Evolutionary conservation across 2,113 vertebrate genomes (phyloP).

Genomic region (Pipa parva): DNA sequence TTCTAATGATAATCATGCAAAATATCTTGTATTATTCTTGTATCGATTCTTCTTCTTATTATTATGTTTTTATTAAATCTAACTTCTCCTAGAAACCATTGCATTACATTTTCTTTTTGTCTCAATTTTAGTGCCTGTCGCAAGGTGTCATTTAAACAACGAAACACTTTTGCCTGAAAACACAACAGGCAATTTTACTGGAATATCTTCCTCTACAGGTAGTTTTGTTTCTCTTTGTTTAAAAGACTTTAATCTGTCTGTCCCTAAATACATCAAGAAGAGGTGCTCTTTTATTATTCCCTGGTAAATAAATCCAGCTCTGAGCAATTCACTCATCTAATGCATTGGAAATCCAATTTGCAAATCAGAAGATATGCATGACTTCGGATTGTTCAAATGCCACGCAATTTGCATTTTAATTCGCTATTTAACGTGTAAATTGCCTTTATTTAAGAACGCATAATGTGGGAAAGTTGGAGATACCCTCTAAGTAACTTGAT

Average conservation of each 20-base stretch:
- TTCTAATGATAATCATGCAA: too few species aligned
- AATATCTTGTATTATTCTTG: too few species aligned
- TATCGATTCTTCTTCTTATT: too few species aligned
- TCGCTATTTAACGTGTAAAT: conserved; percentile 79
- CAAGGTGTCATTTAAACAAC: too few species aligned
- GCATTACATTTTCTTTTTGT: too few species aligned
- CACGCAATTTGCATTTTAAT: conserved; percentile 84
- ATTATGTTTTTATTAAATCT: too few species aligned
- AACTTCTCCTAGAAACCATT: too few species aligned
- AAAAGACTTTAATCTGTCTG: not conserved
- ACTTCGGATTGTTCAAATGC: conserved; percentile 78
- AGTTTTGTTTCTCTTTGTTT: too few species aligned
- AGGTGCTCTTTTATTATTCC: conserved; percentile 50
- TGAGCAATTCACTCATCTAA: conserved; percentile 69
- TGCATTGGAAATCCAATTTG: conserved; percentile 93
- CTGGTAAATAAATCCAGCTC: conserved; percentile 54
- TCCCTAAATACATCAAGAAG: conserved; percentile 15
- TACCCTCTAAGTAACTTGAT: conserved; percentile 45
- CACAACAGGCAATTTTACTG: too few species aligned
- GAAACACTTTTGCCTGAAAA: too few species aligned
- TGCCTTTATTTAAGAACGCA: conserved; percentile 62
- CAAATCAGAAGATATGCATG: conserved; percentile 84
- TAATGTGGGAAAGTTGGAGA: conserved; percentile 57
- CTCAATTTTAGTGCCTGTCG: too few species aligned
- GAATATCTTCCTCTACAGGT: conserved; percentile 53